These are phyloP conservation scores for Microtus ochrogaster DNA, from an alignment of 2,113 vertebrate species.

Conservation along the genomic window DNA sequence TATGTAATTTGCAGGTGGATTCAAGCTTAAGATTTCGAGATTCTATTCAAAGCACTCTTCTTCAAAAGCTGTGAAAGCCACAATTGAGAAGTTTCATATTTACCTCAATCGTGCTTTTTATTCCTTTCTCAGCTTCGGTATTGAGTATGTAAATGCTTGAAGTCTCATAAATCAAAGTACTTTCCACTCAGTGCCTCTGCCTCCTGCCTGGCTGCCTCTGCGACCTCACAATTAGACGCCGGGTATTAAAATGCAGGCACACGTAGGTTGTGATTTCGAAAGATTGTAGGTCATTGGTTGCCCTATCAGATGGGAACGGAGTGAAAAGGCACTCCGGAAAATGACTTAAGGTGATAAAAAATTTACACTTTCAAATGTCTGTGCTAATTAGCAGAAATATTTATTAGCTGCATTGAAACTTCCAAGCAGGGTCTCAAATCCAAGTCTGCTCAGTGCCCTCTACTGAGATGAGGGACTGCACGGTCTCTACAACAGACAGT, in stretches of 20 bases:
- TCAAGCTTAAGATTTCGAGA: conserved; percentile 59
- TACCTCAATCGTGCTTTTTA: conserved; percentile 57
- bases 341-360: conserved; percentile 78
- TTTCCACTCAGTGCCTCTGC: conserved; percentile 71
- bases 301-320: conserved; percentile 73
- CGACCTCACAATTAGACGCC: conserved; percentile 81
- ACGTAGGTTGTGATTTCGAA: conserved; percentile 76
- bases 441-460: not conserved
- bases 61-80: conserved; percentile 44
- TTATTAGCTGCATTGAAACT: conserved; percentile 61
- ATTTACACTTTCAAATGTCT: conserved; percentile 76
- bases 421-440: conserved; percentile 56
- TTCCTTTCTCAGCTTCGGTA: conserved; percentile 65
- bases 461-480: not conserved
- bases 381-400: conserved; percentile 76
- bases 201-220: conserved; percentile 67
- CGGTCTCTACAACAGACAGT: not conserved
- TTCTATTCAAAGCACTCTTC: conserved; percentile 63
- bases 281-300: conserved; percentile 67
- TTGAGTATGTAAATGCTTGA: conserved; percentile 77
- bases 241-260: conserved; percentile 78
- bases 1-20: conserved; percentile 60
- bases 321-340: conserved; percentile 79
- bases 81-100: conserved; percentile 71
- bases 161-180: conserved; percentile 65